These are phyloP conservation scores for Drosophila sturtevanti DNA, from an alignment of 1,140 invertebrate genomes.

Conservation along the genomic window DNA sequence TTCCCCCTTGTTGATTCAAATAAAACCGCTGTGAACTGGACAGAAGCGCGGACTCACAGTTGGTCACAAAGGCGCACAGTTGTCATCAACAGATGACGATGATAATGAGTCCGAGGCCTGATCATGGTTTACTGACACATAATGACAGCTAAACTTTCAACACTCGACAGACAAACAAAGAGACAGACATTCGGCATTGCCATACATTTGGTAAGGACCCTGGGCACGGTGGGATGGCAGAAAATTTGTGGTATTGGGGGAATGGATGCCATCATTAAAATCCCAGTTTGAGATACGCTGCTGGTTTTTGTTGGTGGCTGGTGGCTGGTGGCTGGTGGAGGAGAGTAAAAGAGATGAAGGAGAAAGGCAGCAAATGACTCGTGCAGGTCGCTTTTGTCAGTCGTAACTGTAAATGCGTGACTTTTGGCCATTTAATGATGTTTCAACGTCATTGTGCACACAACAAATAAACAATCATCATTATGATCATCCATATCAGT, in stretches of 20 bases:
- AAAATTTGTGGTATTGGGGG: neutral
- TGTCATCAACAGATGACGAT: constrained; percentile 56
- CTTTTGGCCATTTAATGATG: constrained; percentile 80
- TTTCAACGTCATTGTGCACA: constrained; percentile 68
- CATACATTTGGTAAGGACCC: constrained; percentile 12
- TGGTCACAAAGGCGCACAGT: constrained; percentile 37
- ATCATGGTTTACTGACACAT: constrained; percentile 77
- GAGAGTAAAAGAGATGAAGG: neutral
- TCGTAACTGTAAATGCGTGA: constrained; percentile 75
- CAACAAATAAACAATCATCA: constrained; percentile 74
- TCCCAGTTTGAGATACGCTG: neutral
- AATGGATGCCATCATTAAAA: constrained; percentile 29
- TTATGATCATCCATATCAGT: constrained; percentile 51
- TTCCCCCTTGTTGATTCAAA: constrained; percentile 45
- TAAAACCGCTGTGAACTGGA: constrained; percentile 35
- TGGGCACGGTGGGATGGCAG: neutral
- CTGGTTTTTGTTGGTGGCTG: too few species aligned
- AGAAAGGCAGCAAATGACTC: constrained; percentile 52
- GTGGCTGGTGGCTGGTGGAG: neutral
- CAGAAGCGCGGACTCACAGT: constrained; percentile 7
- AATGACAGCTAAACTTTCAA: constrained; percentile 78
- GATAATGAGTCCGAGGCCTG: constrained; percentile 33
- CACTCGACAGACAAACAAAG: constrained; percentile 49
- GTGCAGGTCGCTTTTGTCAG: constrained; percentile 65
- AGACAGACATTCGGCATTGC: neutral